Base-by-base conservation (phyloP, 2,888 invertebrate genomes). In the Zaprionus bogoriensis region DNA sequence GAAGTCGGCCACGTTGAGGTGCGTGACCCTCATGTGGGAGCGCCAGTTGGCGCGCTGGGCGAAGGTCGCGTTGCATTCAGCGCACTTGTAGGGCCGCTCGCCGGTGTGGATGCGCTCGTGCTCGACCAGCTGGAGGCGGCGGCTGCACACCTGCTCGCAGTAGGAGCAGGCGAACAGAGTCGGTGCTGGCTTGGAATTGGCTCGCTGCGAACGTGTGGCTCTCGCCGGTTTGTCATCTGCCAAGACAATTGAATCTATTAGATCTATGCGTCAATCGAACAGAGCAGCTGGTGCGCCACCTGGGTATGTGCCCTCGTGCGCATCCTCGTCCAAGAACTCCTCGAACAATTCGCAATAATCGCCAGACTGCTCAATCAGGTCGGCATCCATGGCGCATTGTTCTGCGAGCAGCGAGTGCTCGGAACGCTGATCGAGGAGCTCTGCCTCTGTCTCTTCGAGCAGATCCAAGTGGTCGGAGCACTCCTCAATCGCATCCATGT, bases 71-170 rank as follows among this genome's bases (percentile, higher is more conserved):
- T 94, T 94, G 88, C 97, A 97, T 45, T 94, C 92, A 72, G 96
- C 95, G 86, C 97, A 97, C 70, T 94, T 93, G 88, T 94, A 96
- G 0, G 96, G 96, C 2, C 95, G 93, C 89, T 96, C 96, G 0
- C 96, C 93, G 0, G 96, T 96, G 69, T 97, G 97, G 2, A 94
- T 95, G 25, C 96, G 91, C 88, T 95, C 94, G 75, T 97, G 97
- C 89, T 96, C 96, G n/a, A 94, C 90, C 1, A 96, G 94, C 87
- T 96, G 96, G 0, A 95, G 95, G 42, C 95, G 93, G 0, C 96
- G 89, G 0, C 95, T 95, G 91, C 57, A 73, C 0, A 14, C 10
- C 7, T 61, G 65, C 3, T 20, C 54, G 7, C 72, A 73, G 5
- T 50, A 28, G 2, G 9, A n/a, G 32, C 70, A 74, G 7, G 4